phyloP scores from a whole-genome alignment of 2,113 vertebrate species.

The Charadrius vociferus region DNA sequence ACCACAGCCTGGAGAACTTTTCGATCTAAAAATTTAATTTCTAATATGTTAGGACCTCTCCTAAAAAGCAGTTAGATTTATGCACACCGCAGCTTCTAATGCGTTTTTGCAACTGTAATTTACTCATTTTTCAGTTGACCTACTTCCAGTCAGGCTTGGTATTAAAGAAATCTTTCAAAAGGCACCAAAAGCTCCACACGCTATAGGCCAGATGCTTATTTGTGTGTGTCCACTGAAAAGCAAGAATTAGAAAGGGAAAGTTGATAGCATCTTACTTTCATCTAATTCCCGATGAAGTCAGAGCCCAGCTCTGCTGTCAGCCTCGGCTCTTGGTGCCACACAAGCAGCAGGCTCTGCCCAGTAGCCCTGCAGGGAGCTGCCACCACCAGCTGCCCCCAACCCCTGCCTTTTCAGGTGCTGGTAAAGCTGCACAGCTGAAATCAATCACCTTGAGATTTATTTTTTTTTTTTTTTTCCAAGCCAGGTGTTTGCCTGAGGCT shows the following conservation, averaged over 20 bases:
- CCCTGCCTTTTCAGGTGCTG: not conserved
- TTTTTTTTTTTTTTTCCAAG: not conserved
- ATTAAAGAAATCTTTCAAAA: constrained; percentile 25
- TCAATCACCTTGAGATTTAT: not conserved
- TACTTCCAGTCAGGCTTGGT: constrained; percentile 31
- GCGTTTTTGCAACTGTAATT: constrained; percentile 20
- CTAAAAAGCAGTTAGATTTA: not conserved
- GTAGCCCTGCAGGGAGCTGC: not conserved
- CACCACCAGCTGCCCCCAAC: not conserved
- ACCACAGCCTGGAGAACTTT: not conserved
- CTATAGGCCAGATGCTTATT: not conserved
- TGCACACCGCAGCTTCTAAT: not conserved
- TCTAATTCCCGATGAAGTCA: not conserved
- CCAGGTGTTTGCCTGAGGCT: not conserved
- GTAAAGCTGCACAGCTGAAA: not conserved
- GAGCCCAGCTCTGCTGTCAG: rapidly evolving
- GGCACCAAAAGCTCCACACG: not conserved
- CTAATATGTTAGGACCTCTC: not conserved
- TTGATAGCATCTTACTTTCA: not conserved
- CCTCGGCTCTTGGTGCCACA: not conserved
- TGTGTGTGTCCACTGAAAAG: not conserved
- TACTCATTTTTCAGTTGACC: constrained; percentile 41
- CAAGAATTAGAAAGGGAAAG: not conserved
- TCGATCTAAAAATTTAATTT: not conserved
- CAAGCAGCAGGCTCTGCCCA: rapidly evolving